Evolutionary conservation across 1,140 invertebrate genomes (phyloP).

Genomic region (Drosophila parabipectinata): DNA sequence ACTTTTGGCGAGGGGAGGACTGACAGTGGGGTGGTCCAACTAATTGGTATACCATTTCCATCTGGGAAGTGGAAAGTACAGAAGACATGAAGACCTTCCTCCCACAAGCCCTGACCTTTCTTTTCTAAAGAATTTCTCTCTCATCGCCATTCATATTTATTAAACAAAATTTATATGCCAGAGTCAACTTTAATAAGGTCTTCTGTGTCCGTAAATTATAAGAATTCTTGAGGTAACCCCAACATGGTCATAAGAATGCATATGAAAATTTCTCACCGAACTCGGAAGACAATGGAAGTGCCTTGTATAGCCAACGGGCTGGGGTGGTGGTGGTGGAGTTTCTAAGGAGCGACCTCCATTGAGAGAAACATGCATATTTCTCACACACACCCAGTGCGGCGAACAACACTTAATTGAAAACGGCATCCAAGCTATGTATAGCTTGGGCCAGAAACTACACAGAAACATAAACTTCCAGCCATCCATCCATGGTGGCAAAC

Average conservation of each 20-base stretch:
- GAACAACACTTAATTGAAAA: slow-evolving; percentile 52
- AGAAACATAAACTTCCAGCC: slow-evolving; percentile 12
- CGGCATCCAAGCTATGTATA: slow-evolving; percentile 31
- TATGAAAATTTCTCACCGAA: slow-evolving; percentile 32
- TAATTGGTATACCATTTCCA: slow-evolving; percentile 2
- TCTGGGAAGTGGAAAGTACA: background rate
- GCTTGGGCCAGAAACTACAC: slow-evolving; percentile 16
- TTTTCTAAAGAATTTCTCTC: slow-evolving; percentile 10
- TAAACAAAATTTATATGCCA: slow-evolving; percentile 15
- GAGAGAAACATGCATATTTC: slow-evolving; percentile 57
- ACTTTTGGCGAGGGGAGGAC: slow-evolving; percentile 5
- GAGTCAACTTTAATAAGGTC: slow-evolving; percentile 20
- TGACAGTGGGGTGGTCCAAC: slow-evolving; percentile 6
- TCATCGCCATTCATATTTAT: slow-evolving; percentile 22
- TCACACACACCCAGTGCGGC: slow-evolving; percentile 47
- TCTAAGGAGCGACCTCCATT: slow-evolving; percentile 50
- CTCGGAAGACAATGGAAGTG: slow-evolving; percentile 36
- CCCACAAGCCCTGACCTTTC: background rate
- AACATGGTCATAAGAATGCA: slow-evolving; percentile 30
- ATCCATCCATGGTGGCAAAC: slow-evolving; percentile 17
- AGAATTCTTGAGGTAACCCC: slow-evolving; percentile 34
- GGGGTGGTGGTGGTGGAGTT: background rate
- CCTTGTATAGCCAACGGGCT: slow-evolving; percentile 17
- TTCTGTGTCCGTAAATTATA: slow-evolving; percentile 30
- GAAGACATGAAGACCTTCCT: too few species aligned